Evolutionary conservation across 2,797 vertebrate species (phyloP), one percentile per base, ranked within the genome.

Genomic region (Lagodon rhomboides): DNA sequence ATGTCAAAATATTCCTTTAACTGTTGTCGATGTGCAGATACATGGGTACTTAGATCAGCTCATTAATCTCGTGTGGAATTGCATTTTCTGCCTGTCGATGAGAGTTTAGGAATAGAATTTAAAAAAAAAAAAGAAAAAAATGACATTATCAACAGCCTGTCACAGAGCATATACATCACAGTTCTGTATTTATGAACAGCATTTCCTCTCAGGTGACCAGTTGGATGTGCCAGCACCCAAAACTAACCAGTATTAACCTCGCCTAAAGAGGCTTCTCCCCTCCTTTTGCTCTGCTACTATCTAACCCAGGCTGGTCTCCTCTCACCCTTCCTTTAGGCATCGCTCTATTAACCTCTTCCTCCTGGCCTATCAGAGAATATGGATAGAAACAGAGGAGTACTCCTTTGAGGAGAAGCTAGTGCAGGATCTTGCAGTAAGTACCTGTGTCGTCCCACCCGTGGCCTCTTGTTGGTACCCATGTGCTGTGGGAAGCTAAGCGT

Each of bases 261-360:
- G 91, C 84, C 91, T 87, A 30, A 89, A 93, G 87, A 55, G 84
- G 93, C 94, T 88, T 87, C 75, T 73, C 85, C 93, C 73, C 20
- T 84, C 70, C 75, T 94, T 94, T 91, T 85, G 90, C 94, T 87
- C 72, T 83, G 92, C 87, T 95, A 93, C 91, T 87, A 68, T 81
- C 85, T 96, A 95, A 96, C 94, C 94, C 95, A 86, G 93, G 91
- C 96, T 97, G 95, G 97, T 97, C 93, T 96, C 92, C 95, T 97
- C 95, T 97, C 92, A 95, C 96, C 90, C 90, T 78, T 86, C 87
- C 87, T 74, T 74, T 70, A 99, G 98, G 98, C 98, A 99, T 97
- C 98, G 98, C 96, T 98, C 97, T 97, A 98, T 99, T 98, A 99
- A 99, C 96, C 98, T 99, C 96, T 99, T 99, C 97, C 97, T 99